phyloP scores from a whole-genome alignment of 2,797 vertebrate genomes.

The Diplodus puntazzo region DNA sequence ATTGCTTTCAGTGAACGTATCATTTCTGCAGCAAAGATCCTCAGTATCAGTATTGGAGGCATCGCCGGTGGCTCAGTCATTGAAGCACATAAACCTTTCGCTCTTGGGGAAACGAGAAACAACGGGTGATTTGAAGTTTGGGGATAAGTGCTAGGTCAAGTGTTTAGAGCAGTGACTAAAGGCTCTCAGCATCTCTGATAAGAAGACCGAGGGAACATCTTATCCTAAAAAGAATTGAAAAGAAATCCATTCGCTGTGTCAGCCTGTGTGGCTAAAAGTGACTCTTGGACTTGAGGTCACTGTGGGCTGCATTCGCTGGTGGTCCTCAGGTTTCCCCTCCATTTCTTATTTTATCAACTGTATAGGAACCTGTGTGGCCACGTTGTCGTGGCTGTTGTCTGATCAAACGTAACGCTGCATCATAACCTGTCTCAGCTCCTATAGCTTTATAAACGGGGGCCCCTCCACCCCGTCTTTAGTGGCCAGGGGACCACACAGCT shows the following conservation, averaged over 20 bases:
- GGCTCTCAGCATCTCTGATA: constrained; percentile 11
- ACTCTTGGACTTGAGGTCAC: constrained; percentile 1
- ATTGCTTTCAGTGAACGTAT: neutral
- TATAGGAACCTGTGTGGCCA: constrained; percentile 30
- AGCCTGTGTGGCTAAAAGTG: neutral
- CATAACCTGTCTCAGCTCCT: neutral
- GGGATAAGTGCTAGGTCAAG: neutral
- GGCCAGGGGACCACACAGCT: constrained; percentile 44
- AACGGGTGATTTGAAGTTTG: neutral
- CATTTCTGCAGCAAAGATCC: neutral
- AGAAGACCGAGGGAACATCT: neutral
- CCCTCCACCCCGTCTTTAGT: constrained; percentile 16
- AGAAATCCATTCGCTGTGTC: neutral
- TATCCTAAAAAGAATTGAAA: neutral
- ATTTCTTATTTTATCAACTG: neutral
- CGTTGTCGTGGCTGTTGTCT: neutral
- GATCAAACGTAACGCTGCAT: neutral
- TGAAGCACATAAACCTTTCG: neutral
- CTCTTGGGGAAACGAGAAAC: constrained; percentile 6
- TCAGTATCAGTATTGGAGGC: neutral
- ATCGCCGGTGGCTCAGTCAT: neutral
- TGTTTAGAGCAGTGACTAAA: neutral
- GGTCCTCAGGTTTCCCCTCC: neutral
- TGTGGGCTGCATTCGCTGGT: neutral
- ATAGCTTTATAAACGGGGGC: constrained; percentile 4